A percentile compares a stretch with the other conserved stretches of the same genome.
These are phyloP conservation scores for Brachyhypopomus occidentalis DNA, from an alignment of 2,113 vertebrate species.

Conservation along the genomic window DNA sequence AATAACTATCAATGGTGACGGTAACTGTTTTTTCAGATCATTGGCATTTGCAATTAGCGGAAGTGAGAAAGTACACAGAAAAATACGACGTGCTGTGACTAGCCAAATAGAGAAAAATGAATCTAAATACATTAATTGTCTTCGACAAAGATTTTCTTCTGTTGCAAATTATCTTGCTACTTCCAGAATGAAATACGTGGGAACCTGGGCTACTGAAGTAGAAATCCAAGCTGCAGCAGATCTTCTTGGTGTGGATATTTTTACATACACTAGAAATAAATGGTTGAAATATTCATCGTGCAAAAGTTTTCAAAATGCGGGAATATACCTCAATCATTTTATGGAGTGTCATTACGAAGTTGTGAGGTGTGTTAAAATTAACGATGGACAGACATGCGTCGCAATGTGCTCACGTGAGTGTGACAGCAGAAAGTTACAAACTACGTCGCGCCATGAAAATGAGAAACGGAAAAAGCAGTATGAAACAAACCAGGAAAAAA, in stretches of 20 bases:
- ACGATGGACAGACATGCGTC: background rate
- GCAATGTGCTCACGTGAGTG: background rate
- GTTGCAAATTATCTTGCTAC: slow-evolving; percentile 14
- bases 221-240: slow-evolving; percentile 25
- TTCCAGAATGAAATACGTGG: slow-evolving; percentile 18
- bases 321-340: background rate
- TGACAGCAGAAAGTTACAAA: background rate
- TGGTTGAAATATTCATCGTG: slow-evolving; percentile 19
- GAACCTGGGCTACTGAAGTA: slow-evolving; percentile 18
- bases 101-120: background rate
- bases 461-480: background rate
- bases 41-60: no score
- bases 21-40: no score
- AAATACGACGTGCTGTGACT: background rate
- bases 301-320: background rate
- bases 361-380: slow-evolving; percentile 1
- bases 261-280: slow-evolving; percentile 8
- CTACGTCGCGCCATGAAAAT: background rate
- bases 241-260: slow-evolving; percentile 16
- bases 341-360: slow-evolving; percentile 21
- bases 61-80: no score
- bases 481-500: background rate
- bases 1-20: no score
- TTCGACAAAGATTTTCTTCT: slow-evolving; percentile 9
- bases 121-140: background rate